These are phyloP conservation scores for Melanotaenia nigrans DNA, from an alignment of 2,797 vertebrate species.

Conservation along the genomic window DNA sequence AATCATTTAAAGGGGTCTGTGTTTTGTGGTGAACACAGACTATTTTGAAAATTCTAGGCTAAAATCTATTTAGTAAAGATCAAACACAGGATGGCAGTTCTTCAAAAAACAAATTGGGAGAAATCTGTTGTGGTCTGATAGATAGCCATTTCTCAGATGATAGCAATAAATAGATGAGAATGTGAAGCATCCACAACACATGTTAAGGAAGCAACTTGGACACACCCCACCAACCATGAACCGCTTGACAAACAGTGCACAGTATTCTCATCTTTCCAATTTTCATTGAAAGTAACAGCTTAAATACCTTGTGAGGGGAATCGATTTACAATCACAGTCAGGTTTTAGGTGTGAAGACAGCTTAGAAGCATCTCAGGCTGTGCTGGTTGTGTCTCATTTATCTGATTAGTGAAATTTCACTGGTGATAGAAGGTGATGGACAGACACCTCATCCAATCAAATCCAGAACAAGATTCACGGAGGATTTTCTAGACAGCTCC, in stretches of 20 bases:
- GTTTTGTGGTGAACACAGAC: background rate
- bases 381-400: background rate
- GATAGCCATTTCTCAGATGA: slow-evolving; percentile 10
- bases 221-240: slow-evolving; percentile 44
- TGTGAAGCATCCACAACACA: slow-evolving; percentile 53
- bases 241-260: slow-evolving; percentile 2
- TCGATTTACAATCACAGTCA: background rate
- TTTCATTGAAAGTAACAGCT: background rate
- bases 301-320: background rate
- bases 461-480: background rate
- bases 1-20: background rate
- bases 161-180: slow-evolving; percentile 57
- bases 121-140: background rate
- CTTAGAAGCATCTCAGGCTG: background rate
- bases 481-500: background rate
- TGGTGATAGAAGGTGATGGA: background rate
- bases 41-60: background rate
- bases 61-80: background rate
- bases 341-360: too few relatives aligned
- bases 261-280: slow-evolving; percentile 19
- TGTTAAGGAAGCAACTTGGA: slow-evolving; percentile 15
- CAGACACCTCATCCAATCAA: background rate
- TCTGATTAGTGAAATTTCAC: background rate
- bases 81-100: background rate
- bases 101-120: background rate